These are phyloP conservation scores for Drosophila melanosoma DNA, from an alignment of 2,888 invertebrate species.

Conservation along the genomic window DNA sequence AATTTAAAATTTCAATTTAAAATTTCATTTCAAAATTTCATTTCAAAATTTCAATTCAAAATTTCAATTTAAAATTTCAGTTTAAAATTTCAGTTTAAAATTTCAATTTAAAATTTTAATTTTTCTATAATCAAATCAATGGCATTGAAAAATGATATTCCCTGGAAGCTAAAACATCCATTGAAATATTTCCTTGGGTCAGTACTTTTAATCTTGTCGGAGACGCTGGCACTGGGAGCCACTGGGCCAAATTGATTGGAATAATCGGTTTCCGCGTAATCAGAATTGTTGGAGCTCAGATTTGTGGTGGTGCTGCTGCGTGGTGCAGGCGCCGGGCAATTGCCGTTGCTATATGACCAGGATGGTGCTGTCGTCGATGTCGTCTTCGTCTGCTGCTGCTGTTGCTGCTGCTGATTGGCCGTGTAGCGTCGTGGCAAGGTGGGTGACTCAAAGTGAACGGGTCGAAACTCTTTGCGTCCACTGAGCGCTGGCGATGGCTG, in stretches of 20 bases:
- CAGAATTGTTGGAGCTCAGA: constrained; percentile 68
- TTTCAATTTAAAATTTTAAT: neutral
- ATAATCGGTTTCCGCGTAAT: constrained; percentile 69
- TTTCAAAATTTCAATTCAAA: neutral
- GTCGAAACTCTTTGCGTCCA: constrained; percentile 91
- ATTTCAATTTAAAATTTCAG: neutral
- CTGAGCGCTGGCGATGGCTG: constrained; percentile 88
- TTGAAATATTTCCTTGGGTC: constrained; percentile 1
- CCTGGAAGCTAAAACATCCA: neutral
- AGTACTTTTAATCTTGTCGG: constrained; percentile 84
- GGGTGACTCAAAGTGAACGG: constrained; percentile 91
- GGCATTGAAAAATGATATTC: neutral
- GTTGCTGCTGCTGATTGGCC: constrained; percentile 53
- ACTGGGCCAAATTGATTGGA: constrained; percentile 66
- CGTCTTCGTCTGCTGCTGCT: constrained; percentile 23
- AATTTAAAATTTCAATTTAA: neutral
- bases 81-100: neutral
- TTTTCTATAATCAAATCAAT: neutral
- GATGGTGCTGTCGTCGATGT: constrained; percentile 61
- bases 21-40: neutral
- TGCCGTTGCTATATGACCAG: constrained; percentile 65
- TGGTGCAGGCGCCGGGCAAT: constrained; percentile 48
- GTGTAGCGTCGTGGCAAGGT: constrained; percentile 86
- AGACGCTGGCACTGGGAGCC: constrained; percentile 77
- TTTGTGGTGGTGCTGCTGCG: constrained; percentile 66